These are phyloP conservation scores for Nipponia nippon DNA, from an alignment of 2,113 vertebrate species.

Conservation along the genomic window DNA sequence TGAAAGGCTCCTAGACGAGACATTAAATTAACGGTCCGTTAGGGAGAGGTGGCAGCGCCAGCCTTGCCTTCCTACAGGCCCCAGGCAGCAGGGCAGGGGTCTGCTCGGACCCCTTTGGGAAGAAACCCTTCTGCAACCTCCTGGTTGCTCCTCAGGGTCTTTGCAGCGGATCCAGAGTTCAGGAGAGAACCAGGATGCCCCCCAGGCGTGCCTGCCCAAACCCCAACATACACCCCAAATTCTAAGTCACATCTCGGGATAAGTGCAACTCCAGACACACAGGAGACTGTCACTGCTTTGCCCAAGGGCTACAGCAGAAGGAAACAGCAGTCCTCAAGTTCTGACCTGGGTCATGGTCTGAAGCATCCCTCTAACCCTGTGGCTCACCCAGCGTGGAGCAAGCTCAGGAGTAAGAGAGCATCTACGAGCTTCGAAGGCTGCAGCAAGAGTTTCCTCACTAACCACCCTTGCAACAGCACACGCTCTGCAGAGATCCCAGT, in stretches of 20 bases:
- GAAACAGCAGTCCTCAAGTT: neutral
- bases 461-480: neutral
- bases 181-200: neutral
- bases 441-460: neutral
- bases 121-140: neutral
- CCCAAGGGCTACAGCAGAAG: neutral
- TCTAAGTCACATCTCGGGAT: neutral
- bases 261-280: neutral
- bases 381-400: rapidly evolving
- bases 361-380: neutral
- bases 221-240: neutral
- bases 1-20: neutral
- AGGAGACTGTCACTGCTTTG: rapidly evolving
- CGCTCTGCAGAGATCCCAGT: neutral
- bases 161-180: neutral
- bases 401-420: too few species aligned
- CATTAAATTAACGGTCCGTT: neutral
- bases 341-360: too few species aligned
- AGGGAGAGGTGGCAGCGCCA: neutral
- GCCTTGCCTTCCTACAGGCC: neutral
- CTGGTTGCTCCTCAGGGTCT: neutral
- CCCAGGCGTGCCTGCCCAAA: neutral
- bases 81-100: neutral
- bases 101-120: rapidly evolving
- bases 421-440: neutral